Evolutionary conservation across 2,888 invertebrate species (phyloP).

Genomic region (Eupithecia abbreviata): DNA sequence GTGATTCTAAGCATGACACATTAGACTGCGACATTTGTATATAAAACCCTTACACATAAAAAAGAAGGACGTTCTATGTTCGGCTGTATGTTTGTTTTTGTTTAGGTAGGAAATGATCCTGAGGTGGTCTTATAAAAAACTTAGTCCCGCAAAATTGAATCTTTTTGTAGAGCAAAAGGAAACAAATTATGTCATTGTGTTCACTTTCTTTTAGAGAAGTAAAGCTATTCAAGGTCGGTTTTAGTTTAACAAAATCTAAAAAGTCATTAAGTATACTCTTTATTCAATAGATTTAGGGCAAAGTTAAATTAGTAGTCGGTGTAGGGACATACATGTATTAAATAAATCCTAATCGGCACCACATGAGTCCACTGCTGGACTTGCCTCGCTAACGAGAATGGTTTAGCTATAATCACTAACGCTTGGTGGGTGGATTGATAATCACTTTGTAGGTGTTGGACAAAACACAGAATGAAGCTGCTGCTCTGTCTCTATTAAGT

Average conservation of each 20-base stretch:
- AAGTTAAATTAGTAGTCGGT: no score
- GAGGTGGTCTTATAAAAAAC: no score
- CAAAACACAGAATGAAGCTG: neutral
- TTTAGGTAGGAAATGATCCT: no score
- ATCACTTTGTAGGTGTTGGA: neutral
- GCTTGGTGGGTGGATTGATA: neutral
- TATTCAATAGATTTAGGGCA: neutral
- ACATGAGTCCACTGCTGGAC: neutral
- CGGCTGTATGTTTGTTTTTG: no score
- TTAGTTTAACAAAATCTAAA: no score
- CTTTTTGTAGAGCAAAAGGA: no score
- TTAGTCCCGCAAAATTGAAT: no score
- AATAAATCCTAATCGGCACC: neutral
- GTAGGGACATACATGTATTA: neutral
- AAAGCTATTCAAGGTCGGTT: no score
- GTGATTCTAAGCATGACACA: neutral
- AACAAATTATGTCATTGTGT: no score
- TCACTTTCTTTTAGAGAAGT: no score
- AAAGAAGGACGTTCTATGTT: no score
- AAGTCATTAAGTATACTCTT: neutral
- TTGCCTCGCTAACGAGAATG: neutral
- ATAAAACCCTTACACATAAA: neutral
- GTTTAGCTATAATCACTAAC: neutral
- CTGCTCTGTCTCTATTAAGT: neutral
- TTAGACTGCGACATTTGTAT: neutral